A percentile compares a stretch with the other conserved stretches of the same genome.
Conservation (phyloP, 2,113 vertebrate genomes). For the Tragulus kanchil region DNA sequence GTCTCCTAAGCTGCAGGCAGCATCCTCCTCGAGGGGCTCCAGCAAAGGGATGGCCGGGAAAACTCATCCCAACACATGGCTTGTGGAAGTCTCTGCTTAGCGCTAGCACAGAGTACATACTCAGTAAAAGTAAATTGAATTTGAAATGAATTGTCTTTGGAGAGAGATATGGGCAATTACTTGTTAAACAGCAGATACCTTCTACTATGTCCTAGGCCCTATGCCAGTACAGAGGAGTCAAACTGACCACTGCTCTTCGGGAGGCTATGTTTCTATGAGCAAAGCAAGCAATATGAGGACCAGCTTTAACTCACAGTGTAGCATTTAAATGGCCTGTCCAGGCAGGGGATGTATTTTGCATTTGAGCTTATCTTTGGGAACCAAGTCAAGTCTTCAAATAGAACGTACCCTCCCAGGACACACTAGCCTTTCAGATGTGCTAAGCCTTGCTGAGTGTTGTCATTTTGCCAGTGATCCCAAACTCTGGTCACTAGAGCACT, state of each 20-base stretch:
- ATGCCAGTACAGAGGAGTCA: neutral
- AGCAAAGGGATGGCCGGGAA: no score
- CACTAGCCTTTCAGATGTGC: neutral
- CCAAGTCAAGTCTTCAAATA: neutral
- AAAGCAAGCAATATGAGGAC: neutral
- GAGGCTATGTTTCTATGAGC: constrained; percentile 25
- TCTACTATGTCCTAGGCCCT: neutral
- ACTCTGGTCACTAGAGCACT: neutral
- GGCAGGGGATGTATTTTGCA: neutral
- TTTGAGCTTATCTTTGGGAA: constrained; percentile 48
- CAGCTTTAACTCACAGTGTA: neutral
- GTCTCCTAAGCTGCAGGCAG: neutral
- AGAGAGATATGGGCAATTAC: constrained; percentile 51
- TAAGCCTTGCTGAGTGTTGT: neutral
- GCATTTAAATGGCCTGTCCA: neutral
- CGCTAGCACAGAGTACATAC: constrained; percentile 10
- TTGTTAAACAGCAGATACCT: constrained; percentile 11
- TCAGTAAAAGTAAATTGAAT: constrained; percentile 25
- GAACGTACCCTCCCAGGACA: neutral
- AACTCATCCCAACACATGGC: no score
- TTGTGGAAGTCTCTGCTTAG: no score
- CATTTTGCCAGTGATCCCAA: neutral
- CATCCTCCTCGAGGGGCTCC: neutral
- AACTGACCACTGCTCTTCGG: neutral
- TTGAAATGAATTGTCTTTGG: constrained; percentile 56